These are phyloP conservation scores for Collichthys lucidus DNA, from an alignment of 2,113 vertebrate genomes.

Conservation along the genomic window DNA sequence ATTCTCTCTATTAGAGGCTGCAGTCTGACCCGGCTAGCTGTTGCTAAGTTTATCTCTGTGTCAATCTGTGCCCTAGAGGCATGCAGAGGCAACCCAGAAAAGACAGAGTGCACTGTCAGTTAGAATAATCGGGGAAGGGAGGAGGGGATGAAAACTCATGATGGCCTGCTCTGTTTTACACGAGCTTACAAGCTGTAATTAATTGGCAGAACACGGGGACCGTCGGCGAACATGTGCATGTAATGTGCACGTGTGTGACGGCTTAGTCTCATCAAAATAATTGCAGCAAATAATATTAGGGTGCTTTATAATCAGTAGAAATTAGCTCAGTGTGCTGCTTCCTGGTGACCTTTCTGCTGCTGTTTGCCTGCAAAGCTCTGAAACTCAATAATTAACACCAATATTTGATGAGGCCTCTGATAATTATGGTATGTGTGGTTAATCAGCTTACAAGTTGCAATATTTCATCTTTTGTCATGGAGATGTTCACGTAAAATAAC, in stretches of 20 bases:
- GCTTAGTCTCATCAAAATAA: constrained; percentile 23
- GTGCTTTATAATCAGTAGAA: constrained; percentile 28
- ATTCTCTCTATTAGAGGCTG: constrained; percentile 38
- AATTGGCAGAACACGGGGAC: constrained; percentile 22
- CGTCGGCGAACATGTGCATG: constrained; percentile 14
- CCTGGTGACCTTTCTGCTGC: constrained; percentile 42
- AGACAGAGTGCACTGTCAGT: constrained; percentile 71
- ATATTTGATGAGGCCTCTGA: constrained; percentile 36
- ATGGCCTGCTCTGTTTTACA: constrained; percentile 52
- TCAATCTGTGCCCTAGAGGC: constrained; percentile 70
- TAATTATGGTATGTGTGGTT: constrained; percentile 37
- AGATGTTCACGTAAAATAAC: too few species aligned
- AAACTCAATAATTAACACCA: constrained; percentile 64
- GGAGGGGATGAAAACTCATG: constrained; percentile 46
- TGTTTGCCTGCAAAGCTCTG: constrained; percentile 38
- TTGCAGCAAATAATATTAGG: constrained; percentile 12
- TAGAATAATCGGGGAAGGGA: constrained; percentile 53
- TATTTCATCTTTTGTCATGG: not conserved
- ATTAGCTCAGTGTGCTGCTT: not conserved
- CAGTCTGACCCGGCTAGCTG: constrained; percentile 61
- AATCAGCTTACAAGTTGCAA: not conserved
- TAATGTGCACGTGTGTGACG: constrained; percentile 18
- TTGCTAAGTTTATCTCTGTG: constrained; percentile 79
- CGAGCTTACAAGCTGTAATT: constrained; percentile 5
- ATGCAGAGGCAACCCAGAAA: constrained; percentile 72